Percentiles rank a stretch among this genome's conserved stretches.
Evolutionary conservation across 2,797 vertebrate species (phyloP).

Genomic region (Psittacula echo): DNA sequence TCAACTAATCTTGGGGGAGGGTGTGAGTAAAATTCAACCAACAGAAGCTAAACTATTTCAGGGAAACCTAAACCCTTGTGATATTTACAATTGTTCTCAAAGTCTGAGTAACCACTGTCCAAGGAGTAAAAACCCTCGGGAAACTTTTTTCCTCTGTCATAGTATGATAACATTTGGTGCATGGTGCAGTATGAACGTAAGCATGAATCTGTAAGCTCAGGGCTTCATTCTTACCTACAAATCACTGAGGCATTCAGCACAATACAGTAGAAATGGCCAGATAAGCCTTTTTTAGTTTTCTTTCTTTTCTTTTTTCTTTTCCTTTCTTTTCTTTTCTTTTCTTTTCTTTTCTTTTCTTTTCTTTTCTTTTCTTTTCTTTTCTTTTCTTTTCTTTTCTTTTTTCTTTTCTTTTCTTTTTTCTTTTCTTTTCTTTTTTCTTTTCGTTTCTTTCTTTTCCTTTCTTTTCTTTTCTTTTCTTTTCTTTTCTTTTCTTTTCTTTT

Average conservation of each 20-base stretch:
- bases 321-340: no score
- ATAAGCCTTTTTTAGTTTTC: not conserved
- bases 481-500: no score
- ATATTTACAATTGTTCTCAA: not conserved
- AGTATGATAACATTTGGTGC: not conserved
- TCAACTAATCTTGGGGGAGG: not conserved
- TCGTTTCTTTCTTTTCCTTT: no score
- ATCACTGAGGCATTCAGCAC: not conserved
- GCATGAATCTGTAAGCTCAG: accelerated
- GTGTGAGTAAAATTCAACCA: not conserved
- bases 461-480: no score
- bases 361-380: no score
- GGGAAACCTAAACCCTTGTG: not conserved
- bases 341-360: not conserved
- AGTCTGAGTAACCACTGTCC: not conserved
- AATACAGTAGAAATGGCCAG: not conserved
- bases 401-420: no score
- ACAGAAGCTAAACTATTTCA: not conserved
- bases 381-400: no score
- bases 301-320: not conserved
- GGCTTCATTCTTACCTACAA: not conserved
- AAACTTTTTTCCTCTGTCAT: not conserved
- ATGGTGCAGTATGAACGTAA: not conserved
- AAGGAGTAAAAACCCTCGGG: not conserved
- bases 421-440: no score